phyloP scores from a whole-genome alignment of 2,113 vertebrate genomes.

The Clarias macrocephalus region DNA sequence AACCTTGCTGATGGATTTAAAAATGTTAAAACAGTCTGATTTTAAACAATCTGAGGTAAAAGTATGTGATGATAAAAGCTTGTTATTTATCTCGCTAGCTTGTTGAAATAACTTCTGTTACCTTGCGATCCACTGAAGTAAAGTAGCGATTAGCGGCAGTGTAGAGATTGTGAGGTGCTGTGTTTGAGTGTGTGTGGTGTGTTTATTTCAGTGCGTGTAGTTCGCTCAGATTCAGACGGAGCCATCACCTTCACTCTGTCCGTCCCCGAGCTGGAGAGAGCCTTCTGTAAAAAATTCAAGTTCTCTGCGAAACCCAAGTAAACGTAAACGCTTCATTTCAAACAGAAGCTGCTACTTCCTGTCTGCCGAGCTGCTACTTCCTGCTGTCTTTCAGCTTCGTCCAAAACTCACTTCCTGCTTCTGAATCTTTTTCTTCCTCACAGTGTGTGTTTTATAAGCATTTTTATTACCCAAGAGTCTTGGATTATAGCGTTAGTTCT shows the following conservation, averaged over 20 bases:
- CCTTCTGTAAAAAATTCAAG: slow-evolving; percentile 79
- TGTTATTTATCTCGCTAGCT: background rate
- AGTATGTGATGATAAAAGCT: background rate
- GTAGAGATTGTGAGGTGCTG: background rate
- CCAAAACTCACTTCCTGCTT: background rate
- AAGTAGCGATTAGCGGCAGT: background rate
- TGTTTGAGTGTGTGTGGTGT: slow-evolving; percentile 1
- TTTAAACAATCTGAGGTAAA: background rate
- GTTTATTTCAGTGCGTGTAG: slow-evolving; percentile 69
- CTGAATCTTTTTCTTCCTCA: background rate
- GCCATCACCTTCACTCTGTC: slow-evolving; percentile 78
- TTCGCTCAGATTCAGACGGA: slow-evolving; percentile 72
- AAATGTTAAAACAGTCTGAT: background rate
- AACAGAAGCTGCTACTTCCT: slow-evolving; percentile 22
- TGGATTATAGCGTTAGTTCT: background rate
- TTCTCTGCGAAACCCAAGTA: slow-evolving; percentile 76
- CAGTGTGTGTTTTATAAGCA: background rate
- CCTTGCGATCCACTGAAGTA: background rate
- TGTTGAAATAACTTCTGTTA: background rate
- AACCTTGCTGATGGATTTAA: background rate
- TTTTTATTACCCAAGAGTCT: background rate
- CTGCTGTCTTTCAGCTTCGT: slow-evolving; percentile 4
- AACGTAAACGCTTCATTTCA: slow-evolving; percentile 38
- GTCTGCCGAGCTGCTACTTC: slow-evolving; percentile 39
- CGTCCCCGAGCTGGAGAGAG: slow-evolving; percentile 75